These are phyloP conservation scores for Amphimedon queenslandica DNA, from an alignment of 37 sponge, comb jelly and placozoan species.

Conservation along the genomic window DNA sequence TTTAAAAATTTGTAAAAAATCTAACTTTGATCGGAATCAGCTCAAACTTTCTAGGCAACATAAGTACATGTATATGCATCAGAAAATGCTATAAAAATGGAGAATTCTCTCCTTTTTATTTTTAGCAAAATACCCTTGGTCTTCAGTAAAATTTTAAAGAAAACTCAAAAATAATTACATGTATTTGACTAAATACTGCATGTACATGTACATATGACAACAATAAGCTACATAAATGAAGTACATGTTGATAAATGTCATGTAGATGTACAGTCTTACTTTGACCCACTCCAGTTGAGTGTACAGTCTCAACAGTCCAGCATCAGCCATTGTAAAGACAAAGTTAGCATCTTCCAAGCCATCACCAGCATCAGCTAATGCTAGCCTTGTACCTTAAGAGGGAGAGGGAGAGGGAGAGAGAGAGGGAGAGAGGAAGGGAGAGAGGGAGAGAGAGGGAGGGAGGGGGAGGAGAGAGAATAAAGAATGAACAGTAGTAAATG, in stretches of 20 bases:
- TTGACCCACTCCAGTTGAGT: conserved; percentile 90
- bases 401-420: not conserved
- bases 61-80: no score
- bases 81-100: no score
- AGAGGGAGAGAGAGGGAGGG: not conserved
- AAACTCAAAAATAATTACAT: no score
- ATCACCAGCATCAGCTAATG: conserved; percentile 98
- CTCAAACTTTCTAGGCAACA: no score
- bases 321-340: conserved; percentile 87
- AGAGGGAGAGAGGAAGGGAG: not conserved
- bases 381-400: conserved; percentile 73
- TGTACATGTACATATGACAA: not conserved
- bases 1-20: no score
- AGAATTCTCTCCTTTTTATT: no score
- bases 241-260: not conserved
- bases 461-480: no score
- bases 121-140: no score
- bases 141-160: no score
- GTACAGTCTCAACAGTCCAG: conserved; percentile 88
- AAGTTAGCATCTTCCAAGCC: conserved; percentile 98
- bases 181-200: no score
- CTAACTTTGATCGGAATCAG: no score
- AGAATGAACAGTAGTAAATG: not conserved
- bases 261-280: conserved; percentile 2
- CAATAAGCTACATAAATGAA: not conserved